Base-by-base conservation (phyloP, 2,113 vertebrate species). In the Gymnobelideus leadbeateri region DNA sequence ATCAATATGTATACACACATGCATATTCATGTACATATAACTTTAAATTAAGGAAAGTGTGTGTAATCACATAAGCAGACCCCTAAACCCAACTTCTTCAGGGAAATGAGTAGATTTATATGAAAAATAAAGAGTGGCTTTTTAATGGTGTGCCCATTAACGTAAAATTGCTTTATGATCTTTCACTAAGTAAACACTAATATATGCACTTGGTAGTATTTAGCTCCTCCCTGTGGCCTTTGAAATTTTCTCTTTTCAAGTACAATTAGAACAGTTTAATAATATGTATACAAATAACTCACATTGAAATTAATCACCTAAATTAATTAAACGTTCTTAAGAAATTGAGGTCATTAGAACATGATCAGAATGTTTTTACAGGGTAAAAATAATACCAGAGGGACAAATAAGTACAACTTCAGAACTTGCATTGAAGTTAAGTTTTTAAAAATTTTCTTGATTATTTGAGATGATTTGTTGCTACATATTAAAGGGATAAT, bases 351-450 rank as follows among this genome's bases (percentile, higher is more conserved):
- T 91, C 92, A 94, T 49, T 94, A 47, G 68, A 96, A 94, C 95
- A 91, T 77, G 92, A 31, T 91, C 55, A 12, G 95, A 49, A 95
- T 21, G 43, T 57, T 92, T 96, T 96, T 61, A 51, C 89, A 97
- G 54, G 89, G 94, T 90, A 93, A 93, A 96, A 93, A 26, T 95
- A 90, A 95, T 94, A 54, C 8, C 92, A 90, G 9, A 91, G 51
- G 52, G 92, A 94, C 93, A 91, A 91, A 89, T 55, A 52, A 21
- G 46, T 94, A 0, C 28, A 91, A 21, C 91, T 94, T 94, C 93
- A 92, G 92, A 94, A 52, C 68, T 21, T 91, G 37, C 89, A 1
- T 94, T 51, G 50, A 90, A 49, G 43, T 91, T 23, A 52, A 51
- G 23, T 95, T n/a, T 77, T 16, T 19, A 31, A 61, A 68, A 68